Evolutionary conservation across 92 coral and sea anemone genomes (phyloP).

Genomic region (Paramuricea clavata): DNA sequence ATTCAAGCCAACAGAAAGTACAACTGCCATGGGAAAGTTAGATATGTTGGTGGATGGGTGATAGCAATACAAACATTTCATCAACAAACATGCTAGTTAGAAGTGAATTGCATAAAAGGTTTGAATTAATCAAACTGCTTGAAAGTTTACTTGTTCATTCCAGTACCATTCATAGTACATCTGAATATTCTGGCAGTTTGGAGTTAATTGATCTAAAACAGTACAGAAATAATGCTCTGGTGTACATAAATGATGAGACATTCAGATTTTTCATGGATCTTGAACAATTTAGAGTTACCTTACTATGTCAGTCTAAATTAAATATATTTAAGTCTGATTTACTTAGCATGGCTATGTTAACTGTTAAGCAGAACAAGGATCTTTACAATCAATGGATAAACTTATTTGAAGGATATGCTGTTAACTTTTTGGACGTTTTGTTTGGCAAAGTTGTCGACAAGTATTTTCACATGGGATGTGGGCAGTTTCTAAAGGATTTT

Average conservation of each 20-base stretch:
- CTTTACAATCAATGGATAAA: not conserved
- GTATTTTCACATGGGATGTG: constrained; percentile 70
- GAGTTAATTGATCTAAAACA: constrained; percentile 18
- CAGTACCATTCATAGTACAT: constrained; percentile 31
- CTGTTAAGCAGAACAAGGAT: constrained; percentile 23
- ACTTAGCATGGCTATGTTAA: constrained; percentile 1
- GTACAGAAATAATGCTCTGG: constrained; percentile 19
- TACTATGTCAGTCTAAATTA: constrained; percentile 13
- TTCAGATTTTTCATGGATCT: constrained; percentile 22
- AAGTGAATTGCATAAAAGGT: constrained; percentile 15
- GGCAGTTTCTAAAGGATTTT: constrained; percentile 60
- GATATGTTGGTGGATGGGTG: constrained; percentile 71
- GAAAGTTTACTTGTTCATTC: constrained; percentile 34
- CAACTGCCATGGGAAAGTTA: constrained; percentile 54
- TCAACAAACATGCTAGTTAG: constrained; percentile 33
- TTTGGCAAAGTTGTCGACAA: constrained; percentile 45
- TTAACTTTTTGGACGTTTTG: not conserved
- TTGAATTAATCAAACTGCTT: constrained; percentile 19
- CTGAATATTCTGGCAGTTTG: constrained; percentile 18
- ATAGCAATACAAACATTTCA: constrained; percentile 32
- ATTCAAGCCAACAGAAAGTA: constrained; percentile 34
- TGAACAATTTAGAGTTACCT: constrained; percentile 12
- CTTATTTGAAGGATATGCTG: not conserved
- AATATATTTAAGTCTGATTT: constrained; percentile 23
- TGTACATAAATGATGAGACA: constrained; percentile 7